Evolutionary conservation across 2,113 vertebrate genomes (phyloP).

Genomic region (Leptodactylus fuscus): DNA sequence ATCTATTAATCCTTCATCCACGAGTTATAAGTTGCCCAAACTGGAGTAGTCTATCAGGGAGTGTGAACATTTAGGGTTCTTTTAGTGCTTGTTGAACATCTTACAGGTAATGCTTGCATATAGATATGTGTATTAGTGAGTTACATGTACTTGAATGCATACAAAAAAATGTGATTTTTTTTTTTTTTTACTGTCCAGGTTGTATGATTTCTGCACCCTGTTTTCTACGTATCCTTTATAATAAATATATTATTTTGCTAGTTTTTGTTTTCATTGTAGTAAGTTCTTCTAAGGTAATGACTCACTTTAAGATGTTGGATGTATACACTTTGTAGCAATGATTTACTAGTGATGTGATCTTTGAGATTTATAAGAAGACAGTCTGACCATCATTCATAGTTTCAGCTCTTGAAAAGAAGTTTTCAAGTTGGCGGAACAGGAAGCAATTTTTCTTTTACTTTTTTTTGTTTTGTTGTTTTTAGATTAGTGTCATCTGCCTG

Average conservation of each 20-base stretch:
- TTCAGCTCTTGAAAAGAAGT: background rate
- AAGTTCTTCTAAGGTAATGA: background rate
- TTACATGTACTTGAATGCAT: too few species aligned
- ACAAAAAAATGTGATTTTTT: too few species aligned
- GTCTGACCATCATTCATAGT: background rate
- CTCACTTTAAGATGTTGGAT: background rate
- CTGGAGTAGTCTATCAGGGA: too few species aligned
- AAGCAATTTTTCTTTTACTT: background rate
- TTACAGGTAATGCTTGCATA: too few species aligned
- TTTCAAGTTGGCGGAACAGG: background rate
- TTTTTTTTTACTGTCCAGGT: too few species aligned
- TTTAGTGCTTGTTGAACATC: too few species aligned
- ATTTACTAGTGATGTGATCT: background rate
- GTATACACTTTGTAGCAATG: background rate
- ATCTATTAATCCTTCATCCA: too few species aligned
- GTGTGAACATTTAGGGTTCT: too few species aligned
- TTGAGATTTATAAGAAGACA: background rate
- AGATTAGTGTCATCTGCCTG: slow-evolving; percentile 11
- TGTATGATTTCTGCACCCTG: too few species aligned
- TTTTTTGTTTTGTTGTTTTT: slow-evolving; percentile 19
- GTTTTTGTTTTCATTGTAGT: background rate
- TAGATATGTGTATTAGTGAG: too few species aligned
- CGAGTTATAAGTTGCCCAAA: too few species aligned
- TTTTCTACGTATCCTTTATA: background rate
- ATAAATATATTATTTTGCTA: background rate